These are phyloP conservation scores for Hecatera dysodea DNA, from an alignment of 2,888 invertebrate genomes.

Conservation along the genomic window DNA sequence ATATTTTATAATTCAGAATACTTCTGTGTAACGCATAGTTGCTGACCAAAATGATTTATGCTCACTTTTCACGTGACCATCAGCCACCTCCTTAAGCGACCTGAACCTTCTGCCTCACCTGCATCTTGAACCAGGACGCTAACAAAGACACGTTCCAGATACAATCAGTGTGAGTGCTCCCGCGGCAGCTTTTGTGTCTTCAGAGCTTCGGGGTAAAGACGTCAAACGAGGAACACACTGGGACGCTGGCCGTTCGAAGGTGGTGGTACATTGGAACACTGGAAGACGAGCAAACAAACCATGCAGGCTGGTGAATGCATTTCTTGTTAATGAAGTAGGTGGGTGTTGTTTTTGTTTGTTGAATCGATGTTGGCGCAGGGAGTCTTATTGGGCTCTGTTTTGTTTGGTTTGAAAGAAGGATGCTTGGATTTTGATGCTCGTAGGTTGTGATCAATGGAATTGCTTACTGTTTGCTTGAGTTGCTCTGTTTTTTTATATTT, in stretches of 20 bases:
- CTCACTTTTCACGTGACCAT: too few relatives aligned
- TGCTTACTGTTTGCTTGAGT: neutral
- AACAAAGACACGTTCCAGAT: constrained; percentile 62
- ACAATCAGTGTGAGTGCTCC: constrained; percentile 64
- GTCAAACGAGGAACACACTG: constrained; percentile 56
- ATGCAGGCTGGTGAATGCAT: neutral
- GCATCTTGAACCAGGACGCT: constrained; percentile 33
- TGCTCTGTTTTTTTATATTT: neutral
- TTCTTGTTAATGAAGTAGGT: neutral
- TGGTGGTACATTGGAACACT: neutral
- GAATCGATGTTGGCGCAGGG: neutral
- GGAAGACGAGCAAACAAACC: constrained; percentile 1
- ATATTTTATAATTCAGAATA: too few relatives aligned
- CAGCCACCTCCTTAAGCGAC: too few relatives aligned
- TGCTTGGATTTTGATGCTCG: neutral
- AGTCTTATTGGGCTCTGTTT: neutral
- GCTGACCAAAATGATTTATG: too few relatives aligned
- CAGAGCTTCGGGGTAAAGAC: constrained; percentile 41
- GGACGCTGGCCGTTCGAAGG: constrained; percentile 18
- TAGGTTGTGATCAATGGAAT: neutral
- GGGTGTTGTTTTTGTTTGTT: neutral
- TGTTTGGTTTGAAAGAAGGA: too few relatives aligned
- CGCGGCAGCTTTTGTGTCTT: constrained; percentile 59
- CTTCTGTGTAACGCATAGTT: too few relatives aligned
- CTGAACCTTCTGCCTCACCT: constrained; percentile 9